phyloP scores from a whole-genome alignment of 2,797 vertebrate genomes.

The Pogoniulus pusillus region DNA sequence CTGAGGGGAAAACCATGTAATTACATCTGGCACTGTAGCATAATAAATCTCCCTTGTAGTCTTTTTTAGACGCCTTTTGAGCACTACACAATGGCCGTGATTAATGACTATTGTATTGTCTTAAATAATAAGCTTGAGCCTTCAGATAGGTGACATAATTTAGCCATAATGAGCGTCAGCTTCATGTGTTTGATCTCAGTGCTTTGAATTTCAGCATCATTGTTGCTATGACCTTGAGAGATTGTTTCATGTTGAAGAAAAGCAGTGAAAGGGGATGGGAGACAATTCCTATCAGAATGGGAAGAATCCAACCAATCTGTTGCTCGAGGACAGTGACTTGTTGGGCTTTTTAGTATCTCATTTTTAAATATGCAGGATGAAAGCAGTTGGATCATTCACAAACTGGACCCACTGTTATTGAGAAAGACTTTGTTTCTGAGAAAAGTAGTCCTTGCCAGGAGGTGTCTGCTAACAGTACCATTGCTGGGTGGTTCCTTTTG shows the following conservation, averaged over 20 bases:
- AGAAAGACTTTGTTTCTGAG: neutral
- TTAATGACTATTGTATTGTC: conserved; percentile 56
- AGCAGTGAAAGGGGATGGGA: neutral
- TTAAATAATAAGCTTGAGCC: conserved; percentile 49
- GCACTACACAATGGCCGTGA: conserved; percentile 31
- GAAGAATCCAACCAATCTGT: conserved; percentile 4
- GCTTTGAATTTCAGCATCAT: conserved; percentile 31
- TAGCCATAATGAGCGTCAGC: conserved; percentile 11
- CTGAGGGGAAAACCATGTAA: conserved; percentile 41
- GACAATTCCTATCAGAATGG: conserved; percentile 19
- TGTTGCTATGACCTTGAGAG: conserved; percentile 38
- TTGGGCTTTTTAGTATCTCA: neutral
- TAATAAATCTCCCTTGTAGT: conserved; percentile 37
- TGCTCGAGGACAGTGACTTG: neutral
- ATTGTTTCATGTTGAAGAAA: conserved; percentile 13
- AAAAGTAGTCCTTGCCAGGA: neutral
- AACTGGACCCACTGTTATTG: neutral
- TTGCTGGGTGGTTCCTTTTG: neutral
- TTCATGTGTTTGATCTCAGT: conserved; percentile 7
- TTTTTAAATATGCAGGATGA: neutral
- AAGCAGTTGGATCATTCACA: neutral
- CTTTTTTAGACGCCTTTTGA: neutral
- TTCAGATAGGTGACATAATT: conserved; percentile 52
- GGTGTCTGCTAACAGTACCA: neutral
- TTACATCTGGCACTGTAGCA: conserved; percentile 32